Evolutionary conservation across 1,140 invertebrate species (phyloP), one percentile per base, ranked within the genome.

Genomic region (Drosophila prosaltans): DNA sequence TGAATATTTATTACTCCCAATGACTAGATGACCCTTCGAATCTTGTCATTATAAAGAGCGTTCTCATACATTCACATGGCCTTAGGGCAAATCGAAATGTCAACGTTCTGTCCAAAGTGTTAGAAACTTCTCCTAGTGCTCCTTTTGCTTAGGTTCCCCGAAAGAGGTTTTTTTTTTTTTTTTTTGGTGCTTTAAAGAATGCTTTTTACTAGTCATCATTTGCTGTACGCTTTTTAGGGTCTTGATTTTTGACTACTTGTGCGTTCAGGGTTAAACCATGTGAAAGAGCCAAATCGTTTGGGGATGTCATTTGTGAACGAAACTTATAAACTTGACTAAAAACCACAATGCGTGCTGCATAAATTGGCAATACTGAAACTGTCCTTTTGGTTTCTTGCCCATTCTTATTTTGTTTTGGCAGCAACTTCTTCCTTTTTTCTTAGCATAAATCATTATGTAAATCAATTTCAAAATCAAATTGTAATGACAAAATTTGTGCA

Each of bases 401-500:
- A 2, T 24, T 1, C 32, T 43, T 72, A 21, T 43, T 10, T 30
- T 51, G 28, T n/a, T 57, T 62, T 30, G 41, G 8, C 30, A 4
- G 21, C 9, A 16, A 16, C 45, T 28, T 45, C 30, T 43, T 62
- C 11, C 58, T 59, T 59, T 39, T 39, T 7, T 32, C 24, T 21
- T 9, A 30, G 16, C 26, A 62, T 36, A 45, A 41, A 32, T 61
- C 40, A 76, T 54, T 51, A 67, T 67, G 80, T 84, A 84, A 84
- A 84, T 84, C 81, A 84, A 84, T 84, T 84, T 84, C 6, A 9
- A 51, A 8, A 51, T 16, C 21, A 11, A 72, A 67, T 73, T 66
- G 77, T 83, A 80, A 77, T 70, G 62, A 66, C 55, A 76, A 76
- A 65, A 76, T 72, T 72, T 72, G 72, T 72, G 72, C 80, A 82